phyloP scores from a whole-genome alignment of 2,797 vertebrate species.

The Pangasius mekongensis region DNA sequence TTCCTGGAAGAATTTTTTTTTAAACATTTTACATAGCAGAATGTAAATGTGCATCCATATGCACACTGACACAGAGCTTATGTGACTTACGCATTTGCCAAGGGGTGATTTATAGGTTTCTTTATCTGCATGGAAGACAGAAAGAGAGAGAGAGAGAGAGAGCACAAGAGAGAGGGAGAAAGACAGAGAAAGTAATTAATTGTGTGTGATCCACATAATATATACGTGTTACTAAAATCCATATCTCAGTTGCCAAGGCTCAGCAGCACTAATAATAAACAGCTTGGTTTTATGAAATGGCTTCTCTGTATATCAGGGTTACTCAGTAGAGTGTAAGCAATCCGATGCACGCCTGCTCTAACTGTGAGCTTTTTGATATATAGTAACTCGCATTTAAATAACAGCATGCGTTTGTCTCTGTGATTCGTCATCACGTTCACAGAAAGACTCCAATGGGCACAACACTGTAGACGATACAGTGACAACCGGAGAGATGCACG shows the following conservation, averaged over 20 bases:
- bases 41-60: not conserved
- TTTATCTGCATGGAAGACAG: slow-evolving; percentile 10
- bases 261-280: slow-evolving; percentile 32
- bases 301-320: slow-evolving; percentile 39
- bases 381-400: slow-evolving; percentile 58
- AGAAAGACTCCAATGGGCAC: slow-evolving; percentile 65
- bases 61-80: not conserved
- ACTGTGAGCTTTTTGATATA: slow-evolving; percentile 63
- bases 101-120: not conserved
- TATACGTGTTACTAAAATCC: slow-evolving; percentile 19
- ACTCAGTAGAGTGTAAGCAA: slow-evolving; percentile 16
- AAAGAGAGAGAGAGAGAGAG: not conserved
- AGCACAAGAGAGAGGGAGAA: not conserved
- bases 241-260: slow-evolving; percentile 32
- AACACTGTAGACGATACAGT: slow-evolving; percentile 39
- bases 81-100: not conserved
- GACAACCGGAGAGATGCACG: not conserved
- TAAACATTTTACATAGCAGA: not conserved
- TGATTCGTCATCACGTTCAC: slow-evolving; percentile 64
- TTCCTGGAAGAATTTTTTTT: not conserved
- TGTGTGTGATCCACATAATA: slow-evolving; percentile 1
- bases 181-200: not conserved
- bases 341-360: slow-evolving; percentile 9
- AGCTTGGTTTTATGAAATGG: slow-evolving; percentile 5
- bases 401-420: slow-evolving; percentile 68